These are phyloP conservation scores for Raphicerus campestris DNA, from an alignment of 2,113 vertebrate genomes.

Conservation along the genomic window DNA sequence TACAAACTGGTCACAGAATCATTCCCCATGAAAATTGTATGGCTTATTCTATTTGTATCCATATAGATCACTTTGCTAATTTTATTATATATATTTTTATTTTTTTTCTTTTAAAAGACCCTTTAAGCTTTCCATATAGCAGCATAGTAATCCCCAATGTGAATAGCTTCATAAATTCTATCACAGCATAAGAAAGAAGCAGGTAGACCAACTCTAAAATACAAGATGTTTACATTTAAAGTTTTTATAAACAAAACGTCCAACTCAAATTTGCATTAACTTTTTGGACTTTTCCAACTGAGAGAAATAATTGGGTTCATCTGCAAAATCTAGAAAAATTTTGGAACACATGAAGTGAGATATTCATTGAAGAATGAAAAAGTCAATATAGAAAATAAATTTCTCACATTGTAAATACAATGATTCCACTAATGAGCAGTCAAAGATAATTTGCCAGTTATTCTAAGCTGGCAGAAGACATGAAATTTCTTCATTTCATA, in stretches of 20 bases:
- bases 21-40: background rate
- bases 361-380: background rate
- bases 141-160: background rate
- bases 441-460: constrained; percentile 65
- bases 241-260: background rate
- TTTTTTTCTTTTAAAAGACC: background rate
- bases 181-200: background rate
- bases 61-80: background rate
- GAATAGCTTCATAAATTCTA: background rate
- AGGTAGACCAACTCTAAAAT: background rate
- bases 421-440: constrained; percentile 47
- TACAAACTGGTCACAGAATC: background rate
- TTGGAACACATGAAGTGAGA: background rate
- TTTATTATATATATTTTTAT: background rate
- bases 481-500: constrained; percentile 59
- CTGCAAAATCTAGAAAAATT: background rate
- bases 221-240: constrained; percentile 11
- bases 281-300: background rate
- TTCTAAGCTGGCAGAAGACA: constrained; percentile 67
- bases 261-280: background rate
- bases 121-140: constrained; percentile 4
- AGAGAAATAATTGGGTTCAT: background rate
- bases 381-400: constrained; percentile 56
- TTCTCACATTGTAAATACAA: constrained; percentile 62
- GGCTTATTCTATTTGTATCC: background rate